These are phyloP conservation scores for Nematostella vectensis DNA, from an alignment of 92 coral and sea anemone species.

Conservation along the genomic window DNA sequence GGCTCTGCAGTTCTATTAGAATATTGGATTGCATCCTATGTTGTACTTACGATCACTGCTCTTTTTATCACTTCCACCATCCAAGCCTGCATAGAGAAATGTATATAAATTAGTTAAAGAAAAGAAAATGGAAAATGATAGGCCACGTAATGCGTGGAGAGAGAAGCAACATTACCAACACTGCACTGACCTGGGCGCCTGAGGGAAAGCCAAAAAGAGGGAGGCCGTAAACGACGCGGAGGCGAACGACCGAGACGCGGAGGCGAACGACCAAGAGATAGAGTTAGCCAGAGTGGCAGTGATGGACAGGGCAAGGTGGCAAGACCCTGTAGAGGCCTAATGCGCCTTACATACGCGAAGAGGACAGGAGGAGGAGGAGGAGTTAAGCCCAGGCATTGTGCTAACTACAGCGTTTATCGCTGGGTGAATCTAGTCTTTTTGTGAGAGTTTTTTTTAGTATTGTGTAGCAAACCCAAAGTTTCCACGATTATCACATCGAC, in stretches of 20 bases:
- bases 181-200: slow-evolving; percentile 18
- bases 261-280: not conserved
- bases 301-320: not conserved
- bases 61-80: slow-evolving; percentile 19
- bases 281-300: not conserved
- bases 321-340: not conserved
- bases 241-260: not conserved
- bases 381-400: too few species aligned
- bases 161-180: slow-evolving; percentile 3
- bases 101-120: not conserved
- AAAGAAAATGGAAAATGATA: slow-evolving; percentile 16
- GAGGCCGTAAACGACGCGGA: slow-evolving; percentile 10
- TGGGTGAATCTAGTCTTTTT: too few species aligned
- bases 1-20: not conserved
- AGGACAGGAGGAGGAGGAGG: too few species aligned
- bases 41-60: slow-evolving; percentile 44
- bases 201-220: slow-evolving; percentile 4
- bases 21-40: not conserved
- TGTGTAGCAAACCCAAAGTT: too few species aligned
- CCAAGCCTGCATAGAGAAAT: slow-evolving; percentile 1
- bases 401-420: too few species aligned
- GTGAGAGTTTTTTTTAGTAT: too few species aligned
- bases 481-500: too few species aligned
- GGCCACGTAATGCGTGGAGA: slow-evolving; percentile 5
- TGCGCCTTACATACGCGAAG: too few species aligned